A percentile compares a stretch with the other conserved stretches of the same genome.
These are phyloP conservation scores for Brachionus sp. DNA, from an alignment of 1,140 invertebrate species.

Conservation along the genomic window DNA sequence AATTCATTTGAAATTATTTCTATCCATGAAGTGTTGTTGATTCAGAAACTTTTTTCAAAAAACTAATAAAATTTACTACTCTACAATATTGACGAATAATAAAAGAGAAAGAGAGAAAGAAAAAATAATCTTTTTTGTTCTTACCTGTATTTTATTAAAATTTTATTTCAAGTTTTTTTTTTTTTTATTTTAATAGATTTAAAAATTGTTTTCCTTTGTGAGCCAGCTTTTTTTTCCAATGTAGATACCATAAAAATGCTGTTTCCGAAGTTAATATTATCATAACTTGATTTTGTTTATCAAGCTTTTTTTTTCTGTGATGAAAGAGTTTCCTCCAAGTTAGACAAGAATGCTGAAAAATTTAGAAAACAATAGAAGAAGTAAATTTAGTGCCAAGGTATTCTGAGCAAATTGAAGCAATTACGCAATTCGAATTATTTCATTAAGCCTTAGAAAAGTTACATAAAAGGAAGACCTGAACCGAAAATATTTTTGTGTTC, in stretches of 20 bases:
- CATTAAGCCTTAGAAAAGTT: conserved; percentile 21
- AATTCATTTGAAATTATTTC: conserved; percentile 3
- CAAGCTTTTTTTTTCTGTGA: not conserved
- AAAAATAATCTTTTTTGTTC: not conserved
- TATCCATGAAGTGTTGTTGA: conserved; percentile 29
- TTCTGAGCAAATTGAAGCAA: not conserved
- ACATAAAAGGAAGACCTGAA: conserved; percentile 15
- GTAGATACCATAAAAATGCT: not conserved
- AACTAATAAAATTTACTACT: conserved; percentile 42
- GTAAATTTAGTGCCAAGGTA: conserved; percentile 23
- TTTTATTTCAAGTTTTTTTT: conserved; percentile 37
- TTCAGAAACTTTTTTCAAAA: conserved; percentile 28
- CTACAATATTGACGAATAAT: conserved; percentile 27
- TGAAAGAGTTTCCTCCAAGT: not conserved
- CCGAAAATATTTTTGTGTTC: conserved; percentile 8
- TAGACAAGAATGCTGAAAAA: not conserved
- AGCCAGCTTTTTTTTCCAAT: not conserved
- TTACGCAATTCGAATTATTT: conserved; percentile 22
- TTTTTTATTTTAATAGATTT: not conserved
- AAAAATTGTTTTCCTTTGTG: conserved; percentile 23
- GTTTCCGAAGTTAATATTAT: conserved; percentile 13
- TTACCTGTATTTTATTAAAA: conserved; percentile 42
- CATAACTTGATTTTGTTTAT: not conserved
- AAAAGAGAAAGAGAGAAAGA: conserved; percentile 5
- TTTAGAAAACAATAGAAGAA: not conserved